Evolutionary conservation across 2,797 vertebrate genomes (phyloP), one percentile per base, ranked within the genome.

Genomic region (Manis pentadactyla): DNA sequence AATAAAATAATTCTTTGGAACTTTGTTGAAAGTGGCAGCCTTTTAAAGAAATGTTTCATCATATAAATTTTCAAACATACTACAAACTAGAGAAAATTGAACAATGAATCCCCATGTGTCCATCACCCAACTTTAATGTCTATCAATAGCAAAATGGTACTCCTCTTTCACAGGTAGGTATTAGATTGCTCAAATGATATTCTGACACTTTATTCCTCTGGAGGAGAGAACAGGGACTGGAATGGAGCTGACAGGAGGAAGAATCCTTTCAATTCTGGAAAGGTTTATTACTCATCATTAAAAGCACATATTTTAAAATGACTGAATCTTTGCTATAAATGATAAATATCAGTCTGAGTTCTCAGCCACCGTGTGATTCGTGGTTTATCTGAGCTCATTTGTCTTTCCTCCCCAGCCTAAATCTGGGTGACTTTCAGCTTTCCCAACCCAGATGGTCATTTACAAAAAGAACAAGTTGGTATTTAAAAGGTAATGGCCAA

Each of bases 401-500:
- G 39, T 74, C 93, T 92, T 75, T 94, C 74, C 34, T 92, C 59
- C 79, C 34, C 69, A 31, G 29, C 29, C 73, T 69, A 71, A 82
- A 64, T 78, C 87, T 39, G 82, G 59, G 92, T 94, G 69, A 94
- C 78, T 93, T 97, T 79, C 74, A 89, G 64, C 49, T 96, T 94
- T 93, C 79, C 64, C 71, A 77, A 51, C 8, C 15, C 34, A 73
- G 14, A 53, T 10, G 46, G 34, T 75, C 90, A 96, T 94, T 96
- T 96, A 82, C 74, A 95, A 87, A 95, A 95, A 78, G 46, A 42
- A 27, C 63, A 84, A 66, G 64, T 37, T 78, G 46, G 77, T 3
- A n/a, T 94, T 86, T 68, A 71, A 49, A 91, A 75, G 8, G 10
- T 68, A 64, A 34, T 55, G 34, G 39, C 78, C 94, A 39, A 87